Conservation (phyloP, 1,140 invertebrate species). For the Drosophila sulfurigaster region DNA sequence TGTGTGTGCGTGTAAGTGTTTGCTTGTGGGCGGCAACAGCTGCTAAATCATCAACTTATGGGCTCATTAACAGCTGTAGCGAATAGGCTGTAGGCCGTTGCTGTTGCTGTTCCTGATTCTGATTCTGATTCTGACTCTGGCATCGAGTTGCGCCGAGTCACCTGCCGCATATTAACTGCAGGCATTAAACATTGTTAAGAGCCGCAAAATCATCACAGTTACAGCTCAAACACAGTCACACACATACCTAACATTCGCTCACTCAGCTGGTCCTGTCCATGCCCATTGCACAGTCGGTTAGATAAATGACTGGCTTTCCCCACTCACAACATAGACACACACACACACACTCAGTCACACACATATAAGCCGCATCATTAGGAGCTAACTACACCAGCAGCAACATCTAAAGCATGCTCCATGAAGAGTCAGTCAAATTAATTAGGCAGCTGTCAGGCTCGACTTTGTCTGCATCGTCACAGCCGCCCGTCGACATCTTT, state of each 20-base stretch:
- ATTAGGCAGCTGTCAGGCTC: conserved; percentile 59
- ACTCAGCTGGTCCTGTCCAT: background rate
- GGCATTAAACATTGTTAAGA: conserved; percentile 63
- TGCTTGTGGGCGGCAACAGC: conserved; percentile 19
- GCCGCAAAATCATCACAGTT: conserved; percentile 61
- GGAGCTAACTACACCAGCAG: conserved; percentile 36
- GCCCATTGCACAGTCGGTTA: conserved; percentile 43
- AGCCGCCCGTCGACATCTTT: too few species aligned
- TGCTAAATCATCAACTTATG: conserved; percentile 56
- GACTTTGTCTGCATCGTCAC: conserved; percentile 3
- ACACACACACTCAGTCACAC: conserved; percentile 1
- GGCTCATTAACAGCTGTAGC: conserved; percentile 61
- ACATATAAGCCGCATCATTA: conserved; percentile 47
- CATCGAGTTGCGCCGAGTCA: conserved; percentile 58
- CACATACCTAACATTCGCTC: background rate
- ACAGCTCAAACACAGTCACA: conserved; percentile 18
- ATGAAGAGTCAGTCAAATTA: conserved; percentile 66
- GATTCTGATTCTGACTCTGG: conserved; percentile 19
- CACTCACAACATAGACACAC: conserved; percentile 12
- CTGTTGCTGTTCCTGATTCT: too few species aligned
- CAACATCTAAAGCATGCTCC: conserved; percentile 42
- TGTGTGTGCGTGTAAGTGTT: too few species aligned
- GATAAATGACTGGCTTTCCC: conserved; percentile 49
- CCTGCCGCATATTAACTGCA: conserved; percentile 82
- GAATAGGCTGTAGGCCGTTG: conserved; percentile 8